These are phyloP conservation scores for Galleria mellonella DNA, from an alignment of 1,140 invertebrate genomes.

Conservation along the genomic window DNA sequence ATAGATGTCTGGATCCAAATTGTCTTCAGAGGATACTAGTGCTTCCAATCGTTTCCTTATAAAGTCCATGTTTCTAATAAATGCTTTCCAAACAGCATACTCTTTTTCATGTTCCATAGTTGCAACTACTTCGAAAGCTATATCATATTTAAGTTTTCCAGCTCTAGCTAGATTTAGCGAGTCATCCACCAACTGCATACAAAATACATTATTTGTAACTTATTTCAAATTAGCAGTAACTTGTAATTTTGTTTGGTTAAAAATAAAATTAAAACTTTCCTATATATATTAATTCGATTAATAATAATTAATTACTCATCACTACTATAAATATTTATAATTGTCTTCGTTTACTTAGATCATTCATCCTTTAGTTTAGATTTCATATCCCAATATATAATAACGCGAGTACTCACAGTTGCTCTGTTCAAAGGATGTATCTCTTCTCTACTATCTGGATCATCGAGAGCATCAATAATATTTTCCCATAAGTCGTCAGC, in stretches of 20 bases:
- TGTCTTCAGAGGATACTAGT: slow-evolving; percentile 26
- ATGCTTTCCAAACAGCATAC: slow-evolving; percentile 80
- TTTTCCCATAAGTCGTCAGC: slow-evolving; percentile 70
- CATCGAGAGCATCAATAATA: slow-evolving; percentile 67
- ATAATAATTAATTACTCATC: no score
- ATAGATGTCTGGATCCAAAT: slow-evolving; percentile 51
- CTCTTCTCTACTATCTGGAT: slow-evolving; percentile 34
- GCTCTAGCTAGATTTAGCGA: slow-evolving; percentile 78
- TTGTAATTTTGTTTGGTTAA: no score
- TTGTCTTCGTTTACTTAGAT: no score
- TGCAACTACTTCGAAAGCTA: slow-evolving; percentile 74
- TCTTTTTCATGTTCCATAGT: slow-evolving; percentile 78
- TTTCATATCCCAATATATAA: no score
- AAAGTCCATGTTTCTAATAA: slow-evolving; percentile 74
- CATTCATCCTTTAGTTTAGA: no score
- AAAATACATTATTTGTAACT: not conserved
- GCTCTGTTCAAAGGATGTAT: slow-evolving; percentile 79
- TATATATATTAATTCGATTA: no score
- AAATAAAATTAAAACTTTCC: no score
- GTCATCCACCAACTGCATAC: slow-evolving; percentile 81
- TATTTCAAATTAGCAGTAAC: no score
- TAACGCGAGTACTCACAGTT: slow-evolving; percentile 57
- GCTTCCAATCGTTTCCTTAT: slow-evolving; percentile 60
- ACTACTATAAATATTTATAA: no score
- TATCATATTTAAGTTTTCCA: slow-evolving; percentile 61